These are phyloP conservation scores for Amiota mariae DNA, from an alignment of 2,888 invertebrate species.

Conservation along the genomic window DNA sequence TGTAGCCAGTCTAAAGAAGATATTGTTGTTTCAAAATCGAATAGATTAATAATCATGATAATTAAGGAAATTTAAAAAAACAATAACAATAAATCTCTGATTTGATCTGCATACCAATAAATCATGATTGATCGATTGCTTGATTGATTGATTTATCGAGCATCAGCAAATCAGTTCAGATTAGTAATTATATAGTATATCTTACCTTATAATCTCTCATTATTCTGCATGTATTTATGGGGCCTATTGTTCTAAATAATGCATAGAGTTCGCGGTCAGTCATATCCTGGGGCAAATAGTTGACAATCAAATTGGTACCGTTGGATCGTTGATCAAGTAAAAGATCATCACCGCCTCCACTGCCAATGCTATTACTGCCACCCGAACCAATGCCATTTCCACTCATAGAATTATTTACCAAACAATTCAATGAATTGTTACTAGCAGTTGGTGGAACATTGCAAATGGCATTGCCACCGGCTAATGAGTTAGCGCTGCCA, in stretches of 20 bases:
- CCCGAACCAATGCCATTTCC: constrained; percentile 52
- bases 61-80: constrained; percentile 29
- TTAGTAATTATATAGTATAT: not conserved
- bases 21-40: too few species aligned
- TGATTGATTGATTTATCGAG: too few species aligned
- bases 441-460: constrained; percentile 65
- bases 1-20: constrained; percentile 87
- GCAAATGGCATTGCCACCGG: constrained; percentile 42
- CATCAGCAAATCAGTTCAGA: not conserved
- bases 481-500: constrained; percentile 55
- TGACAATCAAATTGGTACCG: constrained; percentile 92
- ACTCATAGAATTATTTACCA: constrained; percentile 58
- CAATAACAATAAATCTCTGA: constrained; percentile 1
- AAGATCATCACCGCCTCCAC: constrained; percentile 63
- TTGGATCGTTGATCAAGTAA: constrained; percentile 57
- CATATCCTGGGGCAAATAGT: constrained; percentile 95
- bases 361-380: constrained; percentile 64
- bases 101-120: not conserved
- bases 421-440: constrained; percentile 61
- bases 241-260: constrained; percentile 91
- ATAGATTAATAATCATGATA: too few species aligned
- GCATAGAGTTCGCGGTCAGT: constrained; percentile 92
- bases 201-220: constrained; percentile 90
- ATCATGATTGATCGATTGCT: too few species aligned
- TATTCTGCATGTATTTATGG: constrained; percentile 91